Conservation (phyloP, 1,140 invertebrate genomes). For the Drosophila athabasca region DNA sequence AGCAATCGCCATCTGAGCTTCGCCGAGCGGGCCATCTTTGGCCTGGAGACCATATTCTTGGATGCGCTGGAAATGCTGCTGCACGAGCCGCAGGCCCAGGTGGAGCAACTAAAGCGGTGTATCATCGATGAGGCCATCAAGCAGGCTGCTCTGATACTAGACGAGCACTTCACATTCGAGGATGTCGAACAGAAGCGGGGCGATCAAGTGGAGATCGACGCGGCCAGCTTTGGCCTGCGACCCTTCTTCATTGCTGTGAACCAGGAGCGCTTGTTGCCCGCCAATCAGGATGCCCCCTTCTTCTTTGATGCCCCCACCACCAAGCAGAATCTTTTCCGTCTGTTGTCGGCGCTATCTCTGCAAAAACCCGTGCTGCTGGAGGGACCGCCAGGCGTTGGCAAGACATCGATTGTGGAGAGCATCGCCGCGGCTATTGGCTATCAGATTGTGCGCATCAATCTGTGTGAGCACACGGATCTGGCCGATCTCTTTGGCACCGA, state of each 20-base stretch:
- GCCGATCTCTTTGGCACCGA: slow-evolving; percentile 99
- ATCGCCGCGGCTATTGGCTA: slow-evolving; percentile 93
- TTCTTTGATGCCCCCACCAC: slow-evolving; percentile 93
- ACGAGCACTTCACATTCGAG: slow-evolving; percentile 43
- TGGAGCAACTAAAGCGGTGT: slow-evolving; percentile 53
- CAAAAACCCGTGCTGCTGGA: slow-evolving; percentile 97
- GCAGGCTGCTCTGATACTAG: slow-evolving; percentile 48
- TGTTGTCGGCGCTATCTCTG: slow-evolving; percentile 95
- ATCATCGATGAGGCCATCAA: slow-evolving; percentile 59
- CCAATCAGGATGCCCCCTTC: slow-evolving; percentile 84
- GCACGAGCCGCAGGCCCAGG: slow-evolving; percentile 61
- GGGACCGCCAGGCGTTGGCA: slow-evolving; percentile 98
- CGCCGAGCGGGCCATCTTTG: slow-evolving; percentile 91
- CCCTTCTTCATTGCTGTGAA: slow-evolving; percentile 88
- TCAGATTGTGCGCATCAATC: slow-evolving; percentile 95
- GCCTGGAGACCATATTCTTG: slow-evolving; percentile 94
- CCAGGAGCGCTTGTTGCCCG: slow-evolving; percentile 42
- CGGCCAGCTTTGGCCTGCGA: slow-evolving; percentile 87
- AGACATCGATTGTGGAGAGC: slow-evolving; percentile 97
- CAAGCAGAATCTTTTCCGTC: slow-evolving; percentile 90
- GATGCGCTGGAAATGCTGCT: slow-evolving; percentile 91
- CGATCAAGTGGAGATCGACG: slow-evolving; percentile 36
- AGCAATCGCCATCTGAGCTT: slow-evolving; percentile 85
- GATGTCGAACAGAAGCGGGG: slow-evolving; percentile 62
- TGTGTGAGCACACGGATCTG: slow-evolving; percentile 99